Evolutionary conservation across 30 jellyfish, hydroid and myxozoan genomes (phyloP).

Genomic region (Calvadosia cruxmelitensis): DNA sequence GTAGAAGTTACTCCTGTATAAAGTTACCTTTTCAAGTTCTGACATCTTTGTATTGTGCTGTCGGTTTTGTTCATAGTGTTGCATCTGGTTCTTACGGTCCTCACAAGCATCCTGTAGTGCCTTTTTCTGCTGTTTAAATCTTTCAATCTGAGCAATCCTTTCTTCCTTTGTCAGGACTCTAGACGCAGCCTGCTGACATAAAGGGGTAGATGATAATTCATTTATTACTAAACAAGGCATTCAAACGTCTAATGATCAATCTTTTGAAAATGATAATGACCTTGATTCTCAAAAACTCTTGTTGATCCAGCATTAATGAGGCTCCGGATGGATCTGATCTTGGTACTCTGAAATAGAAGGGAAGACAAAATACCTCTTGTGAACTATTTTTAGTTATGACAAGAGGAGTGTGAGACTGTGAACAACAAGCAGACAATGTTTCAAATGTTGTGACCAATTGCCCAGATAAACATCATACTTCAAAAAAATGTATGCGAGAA

Average conservation of each 20-base stretch:
- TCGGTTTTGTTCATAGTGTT: conserved; percentile 66
- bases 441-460: neutral
- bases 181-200: conserved; percentile 43
- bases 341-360: conserved; percentile 70
- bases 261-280: no score
- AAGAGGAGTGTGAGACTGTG: no score
- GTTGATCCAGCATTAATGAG: conserved; percentile 44
- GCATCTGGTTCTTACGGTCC: conserved; percentile 82
- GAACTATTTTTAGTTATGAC: neutral
- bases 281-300: conserved; percentile 57
- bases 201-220: no score
- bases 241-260: no score
- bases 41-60: conserved; percentile 73
- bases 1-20: no score
- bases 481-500: no score
- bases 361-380: neutral
- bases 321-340: conserved; percentile 92
- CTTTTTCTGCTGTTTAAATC: conserved; percentile 41
- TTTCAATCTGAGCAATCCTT: conserved; percentile 46
- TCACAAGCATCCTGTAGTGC: conserved; percentile 64
- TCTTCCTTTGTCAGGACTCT: conserved; percentile 67
- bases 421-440: no score
- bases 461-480: no score
- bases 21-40: conserved; percentile 93
- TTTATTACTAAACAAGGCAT: no score